These are phyloP conservation scores for Oceanites oceanicus DNA, from an alignment of 2,113 vertebrate species.

Conservation along the genomic window DNA sequence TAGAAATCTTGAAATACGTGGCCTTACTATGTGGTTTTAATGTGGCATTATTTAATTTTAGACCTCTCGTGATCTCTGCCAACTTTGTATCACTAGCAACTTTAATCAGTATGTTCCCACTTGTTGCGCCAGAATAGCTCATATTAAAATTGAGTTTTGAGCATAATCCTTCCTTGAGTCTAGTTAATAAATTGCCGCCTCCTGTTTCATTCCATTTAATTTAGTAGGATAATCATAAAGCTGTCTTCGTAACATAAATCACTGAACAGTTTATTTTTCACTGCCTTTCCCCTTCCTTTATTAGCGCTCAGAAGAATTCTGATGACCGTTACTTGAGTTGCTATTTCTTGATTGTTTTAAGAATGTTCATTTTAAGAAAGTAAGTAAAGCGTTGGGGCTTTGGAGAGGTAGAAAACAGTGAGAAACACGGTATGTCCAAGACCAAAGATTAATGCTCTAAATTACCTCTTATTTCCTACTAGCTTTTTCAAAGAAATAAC, in stretches of 20 bases:
- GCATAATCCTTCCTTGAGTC: not conserved
- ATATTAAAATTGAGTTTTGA: not conserved
- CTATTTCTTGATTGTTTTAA: not conserved
- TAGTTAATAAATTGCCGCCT: not conserved
- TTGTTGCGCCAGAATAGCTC: not conserved
- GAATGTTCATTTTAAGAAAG: not conserved
- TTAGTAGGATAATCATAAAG: not conserved
- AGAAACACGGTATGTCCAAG: not conserved
- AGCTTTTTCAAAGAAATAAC: not conserved
- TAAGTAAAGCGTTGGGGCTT: not conserved
- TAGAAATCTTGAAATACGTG: not conserved
- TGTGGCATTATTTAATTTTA: not conserved
- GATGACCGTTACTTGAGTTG: not conserved
- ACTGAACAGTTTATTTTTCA: not conserved
- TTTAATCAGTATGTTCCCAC: not conserved
- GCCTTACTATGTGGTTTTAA: not conserved
- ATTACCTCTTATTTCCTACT: not conserved
- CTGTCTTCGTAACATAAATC: not conserved
- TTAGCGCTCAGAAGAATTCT: not conserved
- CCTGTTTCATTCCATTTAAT: not conserved
- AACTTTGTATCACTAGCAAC: not conserved
- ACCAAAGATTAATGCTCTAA: not conserved
- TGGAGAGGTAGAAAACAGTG: not conserved
- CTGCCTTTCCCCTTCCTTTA: not conserved
- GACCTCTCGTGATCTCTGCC: not conserved